Evolutionary conservation across 2,888 invertebrate genomes (phyloP).

Genomic region (Carpatolechia fugitivella): DNA sequence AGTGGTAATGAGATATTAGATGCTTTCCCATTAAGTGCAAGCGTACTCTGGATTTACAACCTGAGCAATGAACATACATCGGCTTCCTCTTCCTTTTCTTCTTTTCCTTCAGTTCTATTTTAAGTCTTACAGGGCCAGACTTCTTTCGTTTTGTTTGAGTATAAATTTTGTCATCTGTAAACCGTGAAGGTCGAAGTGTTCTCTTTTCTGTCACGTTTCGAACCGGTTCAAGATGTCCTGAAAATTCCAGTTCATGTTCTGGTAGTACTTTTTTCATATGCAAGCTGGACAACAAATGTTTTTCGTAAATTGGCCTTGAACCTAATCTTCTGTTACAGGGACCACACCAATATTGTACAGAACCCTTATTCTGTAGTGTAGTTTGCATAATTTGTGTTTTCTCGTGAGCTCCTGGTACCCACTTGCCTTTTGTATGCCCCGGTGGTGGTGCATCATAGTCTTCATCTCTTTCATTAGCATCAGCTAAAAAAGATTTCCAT

Average conservation of each 20-base stretch:
- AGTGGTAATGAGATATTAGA: constrained; percentile 91
- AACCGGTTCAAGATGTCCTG: constrained; percentile 63
- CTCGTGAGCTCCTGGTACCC: constrained; percentile 84
- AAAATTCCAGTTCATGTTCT: constrained; percentile 84
- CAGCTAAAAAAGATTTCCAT: constrained; percentile 77
- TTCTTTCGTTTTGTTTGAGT: constrained; percentile 43
- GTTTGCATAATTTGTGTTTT: constrained; percentile 77
- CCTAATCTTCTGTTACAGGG: constrained; percentile 88
- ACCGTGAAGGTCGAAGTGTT: constrained; percentile 53
- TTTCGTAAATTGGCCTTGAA: constrained; percentile 85
- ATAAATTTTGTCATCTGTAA: constrained; percentile 52
- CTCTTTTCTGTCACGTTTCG: constrained; percentile 49
- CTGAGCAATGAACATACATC: constrained; percentile 82
- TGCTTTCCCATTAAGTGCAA: constrained; percentile 88
- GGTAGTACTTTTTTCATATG: constrained; percentile 83
- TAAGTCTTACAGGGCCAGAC: constrained; percentile 33
- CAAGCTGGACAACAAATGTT: constrained; percentile 86
- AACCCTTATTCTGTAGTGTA: constrained; percentile 70
- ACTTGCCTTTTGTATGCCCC: constrained; percentile 88
- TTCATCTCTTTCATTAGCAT: constrained; percentile 64
- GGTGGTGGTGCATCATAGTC: constrained; percentile 82
- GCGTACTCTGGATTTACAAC: constrained; percentile 85
- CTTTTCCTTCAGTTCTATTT: constrained; percentile 39
- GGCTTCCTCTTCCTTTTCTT: constrained; percentile 78
- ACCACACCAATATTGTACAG: constrained; percentile 87